phyloP scores from a whole-genome alignment of 2,888 invertebrate species.

The Epistrophella euchroma region DNA sequence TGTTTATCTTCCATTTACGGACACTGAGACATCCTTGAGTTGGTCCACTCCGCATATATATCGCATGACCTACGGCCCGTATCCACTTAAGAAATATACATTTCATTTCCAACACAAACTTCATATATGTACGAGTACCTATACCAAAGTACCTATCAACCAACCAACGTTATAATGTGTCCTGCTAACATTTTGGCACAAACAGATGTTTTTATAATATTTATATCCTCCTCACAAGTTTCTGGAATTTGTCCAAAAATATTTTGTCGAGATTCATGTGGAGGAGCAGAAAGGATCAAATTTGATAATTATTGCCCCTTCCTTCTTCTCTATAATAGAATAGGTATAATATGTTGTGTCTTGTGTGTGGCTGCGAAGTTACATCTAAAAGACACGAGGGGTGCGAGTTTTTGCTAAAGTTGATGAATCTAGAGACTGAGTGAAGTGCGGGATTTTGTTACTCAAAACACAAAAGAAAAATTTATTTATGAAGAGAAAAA shows the following conservation, averaged over 20 bases:
- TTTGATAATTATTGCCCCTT: conserved; percentile 67
- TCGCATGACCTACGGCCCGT: conserved; percentile 67
- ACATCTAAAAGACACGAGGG: conserved; percentile 29
- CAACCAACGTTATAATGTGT: background rate
- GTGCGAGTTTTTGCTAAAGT: background rate
- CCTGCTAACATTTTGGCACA: conserved; percentile 38
- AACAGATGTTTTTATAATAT: conserved; percentile 71
- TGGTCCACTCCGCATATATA: conserved; percentile 24
- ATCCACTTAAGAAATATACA: conserved; percentile 60
- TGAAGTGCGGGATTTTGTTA: conserved; percentile 14
- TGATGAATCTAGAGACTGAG: background rate
- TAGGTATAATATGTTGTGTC: background rate
- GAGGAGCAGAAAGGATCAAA: conserved; percentile 62
- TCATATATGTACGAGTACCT: too few relatives aligned
- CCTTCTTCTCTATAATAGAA: background rate
- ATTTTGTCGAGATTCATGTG: conserved; percentile 58
- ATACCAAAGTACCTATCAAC: background rate
- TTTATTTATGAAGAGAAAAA: conserved; percentile 27
- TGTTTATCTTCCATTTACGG: conserved; percentile 57
- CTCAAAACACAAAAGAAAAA: conserved; percentile 11
- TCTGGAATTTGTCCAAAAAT: conserved; percentile 75
- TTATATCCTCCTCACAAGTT: conserved; percentile 72
- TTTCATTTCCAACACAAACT: conserved; percentile 1
- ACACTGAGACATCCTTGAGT: conserved; percentile 65
- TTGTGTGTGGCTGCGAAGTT: conserved; percentile 2